Evolutionary conservation across 1,140 invertebrate genomes (phyloP).

Genomic region (Battus philenor): DNA sequence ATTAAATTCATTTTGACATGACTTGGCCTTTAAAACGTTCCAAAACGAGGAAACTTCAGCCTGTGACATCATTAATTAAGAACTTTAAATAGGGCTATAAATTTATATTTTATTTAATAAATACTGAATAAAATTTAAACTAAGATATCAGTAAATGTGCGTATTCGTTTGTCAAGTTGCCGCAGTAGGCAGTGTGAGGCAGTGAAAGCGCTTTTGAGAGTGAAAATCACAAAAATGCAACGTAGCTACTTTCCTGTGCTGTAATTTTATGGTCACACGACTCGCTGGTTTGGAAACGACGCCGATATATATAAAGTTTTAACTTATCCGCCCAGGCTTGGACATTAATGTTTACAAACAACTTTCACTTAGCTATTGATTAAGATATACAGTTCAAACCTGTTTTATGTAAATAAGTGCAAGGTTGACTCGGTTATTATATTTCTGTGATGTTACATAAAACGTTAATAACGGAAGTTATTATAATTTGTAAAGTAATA

Average conservation of each 20-base stretch:
- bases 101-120: constrained; percentile 15
- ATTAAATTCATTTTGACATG: constrained; percentile 9
- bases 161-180: background rate
- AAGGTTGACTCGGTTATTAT: background rate
- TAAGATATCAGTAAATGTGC: constrained; percentile 11
- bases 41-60: constrained; percentile 12
- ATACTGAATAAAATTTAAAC: constrained; percentile 12
- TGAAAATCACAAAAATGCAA: constrained; percentile 53
- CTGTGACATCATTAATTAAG: constrained; percentile 14
- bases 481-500: background rate
- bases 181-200: background rate
- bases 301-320: constrained; percentile 22
- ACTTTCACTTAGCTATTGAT: constrained; percentile 27
- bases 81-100: constrained; percentile 15
- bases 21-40: constrained; percentile 6
- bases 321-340: constrained; percentile 2
- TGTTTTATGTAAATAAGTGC: constrained; percentile 3
- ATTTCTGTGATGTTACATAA: background rate
- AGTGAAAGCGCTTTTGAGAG: constrained; percentile 44
- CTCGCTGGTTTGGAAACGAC: constrained; percentile 38
- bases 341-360: constrained; percentile 21
- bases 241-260: constrained; percentile 45
- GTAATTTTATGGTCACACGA: constrained; percentile 27
- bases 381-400: constrained; percentile 7
- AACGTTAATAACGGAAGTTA: background rate